Evolutionary conservation across 1,140 invertebrate species (phyloP), one percentile per base, ranked within the genome.

Genomic region (Brachionus rotundiformis): DNA sequence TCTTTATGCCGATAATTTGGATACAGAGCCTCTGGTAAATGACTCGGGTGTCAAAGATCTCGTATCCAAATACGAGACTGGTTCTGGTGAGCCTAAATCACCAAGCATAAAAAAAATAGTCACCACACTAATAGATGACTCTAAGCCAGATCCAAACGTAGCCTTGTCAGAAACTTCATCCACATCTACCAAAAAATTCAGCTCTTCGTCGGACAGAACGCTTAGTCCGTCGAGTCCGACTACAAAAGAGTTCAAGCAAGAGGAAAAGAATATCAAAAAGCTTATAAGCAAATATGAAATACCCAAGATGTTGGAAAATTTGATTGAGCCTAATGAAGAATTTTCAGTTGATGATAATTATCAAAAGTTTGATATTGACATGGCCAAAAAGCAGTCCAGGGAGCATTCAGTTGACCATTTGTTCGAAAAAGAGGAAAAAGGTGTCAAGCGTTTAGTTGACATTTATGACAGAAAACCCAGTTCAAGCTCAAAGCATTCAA

Each of bases 251-350:
- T 19, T 11, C 8, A 44, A 47, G 23, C 10, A 44, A 29, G 68
- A 73, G 33, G 68, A 73, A 29, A 73, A 73, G 44, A 73, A 44
- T 29, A 73, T 73, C 19, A 73, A 73, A 73, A 73, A 73, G 41
- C 13, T 73, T 25, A 73, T 73, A 2, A 73, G 39, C 25, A 73
- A 73, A 73, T 73, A 73, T n/a, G 68, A 73, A 73, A 73, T 73
- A 25, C 68, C 36, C 10, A 73, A 73, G 23, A 73, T 73, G 33
- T 25, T 44, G 27, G 73, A 77, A 11, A 33, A 77, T 77, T 59
- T 77, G 33, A 7, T 47, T 25, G 73, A 77, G 19, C 63, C 63
- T 6, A 36, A 39, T 36, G 63, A 68, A 36, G 10, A 19, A 0
- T 68, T 19, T 36, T 68, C 29, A 8, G 63, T 36, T 8, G 31